Percentiles rank a stretch among this genome's conserved stretches.
These are phyloP conservation scores for Pomatostomus ruficeps DNA, from an alignment of 2,113 vertebrate species.

Conservation along the genomic window DNA sequence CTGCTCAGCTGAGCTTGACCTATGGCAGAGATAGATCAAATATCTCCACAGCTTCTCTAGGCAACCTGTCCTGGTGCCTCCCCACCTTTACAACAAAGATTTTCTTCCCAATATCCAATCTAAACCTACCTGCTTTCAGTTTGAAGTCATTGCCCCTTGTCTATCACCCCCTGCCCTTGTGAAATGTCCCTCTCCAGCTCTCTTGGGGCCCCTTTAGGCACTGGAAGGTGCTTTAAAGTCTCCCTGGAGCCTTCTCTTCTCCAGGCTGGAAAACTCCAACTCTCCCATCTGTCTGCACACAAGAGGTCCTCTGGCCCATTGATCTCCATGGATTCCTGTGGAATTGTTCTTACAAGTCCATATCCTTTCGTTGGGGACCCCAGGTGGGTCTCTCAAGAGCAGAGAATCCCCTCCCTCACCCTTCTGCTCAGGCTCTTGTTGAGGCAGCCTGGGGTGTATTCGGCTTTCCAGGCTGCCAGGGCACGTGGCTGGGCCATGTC, in stretches of 20 bases:
- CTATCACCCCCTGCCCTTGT: not conserved
- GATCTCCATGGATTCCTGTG: not conserved
- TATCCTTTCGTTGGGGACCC: fast-evolving
- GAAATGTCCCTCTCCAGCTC: not conserved
- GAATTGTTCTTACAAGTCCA: not conserved
- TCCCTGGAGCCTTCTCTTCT: not conserved
- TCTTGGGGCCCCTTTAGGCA: not conserved
- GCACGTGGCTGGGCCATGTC: too few species aligned
- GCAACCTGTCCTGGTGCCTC: not conserved
- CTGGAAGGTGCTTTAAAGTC: not conserved
- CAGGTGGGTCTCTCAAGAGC: not conserved
- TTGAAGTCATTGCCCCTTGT: not conserved
- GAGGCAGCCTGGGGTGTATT: not conserved
- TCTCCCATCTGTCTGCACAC: too few species aligned
- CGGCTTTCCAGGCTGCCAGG: not conserved
- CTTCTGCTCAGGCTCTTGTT: not conserved
- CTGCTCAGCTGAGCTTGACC: not conserved
- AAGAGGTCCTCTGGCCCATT: fast-evolving
- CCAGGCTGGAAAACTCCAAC: not conserved
- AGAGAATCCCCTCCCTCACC: not conserved
- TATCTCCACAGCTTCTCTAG: not conserved
- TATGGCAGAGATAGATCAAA: not conserved
- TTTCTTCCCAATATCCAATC: not conserved
- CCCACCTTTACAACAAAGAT: not conserved
- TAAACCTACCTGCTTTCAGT: not conserved